phyloP scores from a whole-genome alignment of 2,797 vertebrate genomes.

The Tenualosa thibaudeaui region DNA sequence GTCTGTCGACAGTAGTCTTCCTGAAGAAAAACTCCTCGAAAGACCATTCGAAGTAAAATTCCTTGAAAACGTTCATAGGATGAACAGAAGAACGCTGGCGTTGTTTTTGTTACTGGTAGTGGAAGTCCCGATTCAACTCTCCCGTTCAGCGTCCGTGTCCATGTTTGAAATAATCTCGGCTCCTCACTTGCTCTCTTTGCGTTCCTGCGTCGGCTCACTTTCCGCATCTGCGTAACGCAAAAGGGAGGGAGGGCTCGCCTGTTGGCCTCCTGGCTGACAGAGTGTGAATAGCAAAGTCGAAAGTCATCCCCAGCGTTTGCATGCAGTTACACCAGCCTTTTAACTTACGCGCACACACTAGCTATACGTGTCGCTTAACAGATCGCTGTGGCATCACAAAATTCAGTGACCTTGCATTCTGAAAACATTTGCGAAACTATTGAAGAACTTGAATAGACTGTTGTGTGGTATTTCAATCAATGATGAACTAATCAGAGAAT shows the following conservation, averaged over 20 bases:
- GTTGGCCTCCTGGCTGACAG: conserved; percentile 3
- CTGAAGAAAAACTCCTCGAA: conserved; percentile 16
- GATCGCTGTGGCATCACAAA: not conserved
- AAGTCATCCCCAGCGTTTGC: conserved; percentile 17
- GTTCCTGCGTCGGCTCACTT: conserved; percentile 40
- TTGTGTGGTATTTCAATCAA: too few relatives aligned
- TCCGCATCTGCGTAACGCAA: conserved; percentile 51
- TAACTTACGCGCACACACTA: not conserved
- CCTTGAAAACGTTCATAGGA: not conserved
- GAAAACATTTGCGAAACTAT: not conserved
- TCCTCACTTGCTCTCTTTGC: conserved; percentile 44
- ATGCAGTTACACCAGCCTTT: conserved; percentile 17
- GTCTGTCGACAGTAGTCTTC: conserved; percentile 53
- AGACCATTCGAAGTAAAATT: conserved; percentile 6
- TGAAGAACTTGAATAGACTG: too few relatives aligned
- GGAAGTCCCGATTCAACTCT: conserved; percentile 40
- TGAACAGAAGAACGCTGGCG: not conserved
- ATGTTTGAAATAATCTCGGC: conserved; percentile 52
- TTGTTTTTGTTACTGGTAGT: conserved; percentile 44
- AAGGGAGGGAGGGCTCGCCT: conserved; percentile 36
- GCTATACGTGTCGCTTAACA: not conserved
- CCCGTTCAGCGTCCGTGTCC: conserved; percentile 37
- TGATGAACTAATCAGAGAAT: too few relatives aligned
- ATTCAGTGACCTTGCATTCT: not conserved
- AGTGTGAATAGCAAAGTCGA: conserved; percentile 25